Base-by-base conservation (phyloP, 2,113 vertebrate genomes). In the Crotophaga sulcirostris region DNA sequence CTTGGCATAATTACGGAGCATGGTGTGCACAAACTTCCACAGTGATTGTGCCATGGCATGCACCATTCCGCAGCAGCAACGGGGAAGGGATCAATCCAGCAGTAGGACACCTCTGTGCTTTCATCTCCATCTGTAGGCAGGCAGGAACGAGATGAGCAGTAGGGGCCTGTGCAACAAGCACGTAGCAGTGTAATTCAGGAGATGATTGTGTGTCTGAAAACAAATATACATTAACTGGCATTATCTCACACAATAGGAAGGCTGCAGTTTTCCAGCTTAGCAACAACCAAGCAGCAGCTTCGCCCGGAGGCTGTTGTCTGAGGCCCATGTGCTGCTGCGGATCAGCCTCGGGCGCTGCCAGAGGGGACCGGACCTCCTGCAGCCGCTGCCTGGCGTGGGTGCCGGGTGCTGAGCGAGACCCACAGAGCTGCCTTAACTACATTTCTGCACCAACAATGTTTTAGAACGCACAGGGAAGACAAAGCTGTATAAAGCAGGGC, bases 321-420 rank as follows among this genome's bases (percentile, higher is more conserved):
- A 18, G 54, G 33, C 63, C 14, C 0, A n/a, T 2, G 55, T 3
- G 52, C 70, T 59, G 52, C 87, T 47, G n/a, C 0, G 2, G n/a
- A 6, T 40, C 58, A 29, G 63, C 73, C 47, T 15, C 0, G 25
- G 62, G 45, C 0, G 1, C 19, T 59, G 83, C 38, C 1, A 11
- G 73, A 42, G 38, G 80, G 62, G 45, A 74, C 3, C 0, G 1
- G n/a, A 59, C 40, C 49, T 42, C 13, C 56, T 16, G 33, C 1
- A 2, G 78, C 36, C 44, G 1, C 23, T 0, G 6, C 44, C 58
- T 40, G 1, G 8, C 5, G 1, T 31, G 7, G 45, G 25, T 3
- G 9, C 7, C 13, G 0, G 3, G 54, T 7, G 51, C 94, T 42
- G 34, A 62, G 51, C 44, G 8, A 11, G 42, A 19, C 79, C 42